Base-by-base conservation (phyloP, 2,797 vertebrate species). In the Coreius guichenoti region DNA sequence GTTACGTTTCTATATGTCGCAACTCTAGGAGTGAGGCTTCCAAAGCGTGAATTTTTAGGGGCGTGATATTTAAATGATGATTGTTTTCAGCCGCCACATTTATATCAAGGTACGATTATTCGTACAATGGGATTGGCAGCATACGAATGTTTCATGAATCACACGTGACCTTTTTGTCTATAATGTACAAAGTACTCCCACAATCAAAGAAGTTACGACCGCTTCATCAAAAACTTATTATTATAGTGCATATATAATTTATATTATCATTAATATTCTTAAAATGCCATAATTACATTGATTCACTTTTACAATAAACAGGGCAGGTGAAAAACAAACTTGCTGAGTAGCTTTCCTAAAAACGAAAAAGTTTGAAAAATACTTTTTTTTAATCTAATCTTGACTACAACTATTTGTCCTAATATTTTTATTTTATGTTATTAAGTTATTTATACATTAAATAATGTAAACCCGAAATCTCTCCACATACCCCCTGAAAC, bases 171-270 rank as follows among this genome's bases (percentile, higher is more conserved):
- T 56, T 23, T 56, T 23, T 56, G 21, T 56, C 54, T n/a, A 36
- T 36, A 56, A 56, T n/a, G 23, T 58, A 58, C 23, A 56, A 56
- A 11, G 23, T 58, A 58, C 23, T n/a, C 23, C 54, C 23, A 58
- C 4, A 51, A 75, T 21, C 47, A 11, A 31, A 51, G 33, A 11
- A 51, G 17, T 51, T 33, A 21, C 17, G 17, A 74, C 16, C 4
- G 8, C 49, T 36, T 56, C 54, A 76, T 56, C 74, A 76, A 76
- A 51, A 75, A n/a, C n/a, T n/a, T n/a, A n/a, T n/a, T 12, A 75
- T 75, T 51, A n/a, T 23, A 51, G 29, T 75, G 23, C 4, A 33
- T 23, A 29, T 31, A 21, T 11, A 21, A 51, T 74, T 49, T 31
- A 70, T 26, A 74, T 74, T 51, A 51, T 29, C 45, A 74, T 74